Base-by-base conservation (phyloP, 2,797 vertebrate genomes). In the Oreochromis mossambicus region DNA sequence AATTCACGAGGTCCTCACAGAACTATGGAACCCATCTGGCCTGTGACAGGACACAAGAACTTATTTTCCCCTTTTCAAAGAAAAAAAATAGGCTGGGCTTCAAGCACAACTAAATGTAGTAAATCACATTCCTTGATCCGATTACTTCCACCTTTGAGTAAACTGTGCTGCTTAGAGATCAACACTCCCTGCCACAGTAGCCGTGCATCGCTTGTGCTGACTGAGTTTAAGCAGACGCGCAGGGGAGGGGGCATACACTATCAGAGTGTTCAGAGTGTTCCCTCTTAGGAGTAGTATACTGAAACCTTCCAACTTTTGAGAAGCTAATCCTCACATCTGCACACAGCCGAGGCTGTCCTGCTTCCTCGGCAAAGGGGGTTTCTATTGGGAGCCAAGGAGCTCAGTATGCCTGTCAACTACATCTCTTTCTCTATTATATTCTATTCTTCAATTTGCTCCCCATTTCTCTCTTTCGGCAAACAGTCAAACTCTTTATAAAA, bases 241-340 rank as follows among this genome's bases (percentile, higher is more conserved):
- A n/a, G 61, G 48, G 29, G 24, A 61, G 46, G 29, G 24, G 14
- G 52, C 17, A 80, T 24, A 48, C 68, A 58, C 83, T 88, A 87
- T 87, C 83, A 55, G 75, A 86, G 52, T 14, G 48, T 77, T 78
- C 83, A 55, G 77, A 87, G 52, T 13, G 51, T 77, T 80, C 84
- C 73, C 70, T 91, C 89, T 81, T 54, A 41, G 82, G 87, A 52
- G 84, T 19, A 43, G 52, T 19, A 8, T 14, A 17, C 84, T 76
- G 77, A 87, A 85, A 89, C 78, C 79, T 58, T 86, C 88, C 81
- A 83, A 89, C 80, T 87, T 88, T 78, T 82, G 70, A 87, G 83
- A 52, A 83, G 83, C 70, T 92, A 91, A 93, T 93, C 91, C 91
- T 86, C 90, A 88, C 84, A 87, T 91, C 88, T 92, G 82, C 51